Conservation (phyloP, 1,140 invertebrate species). For the Oreohelix idahoensis region DNA sequence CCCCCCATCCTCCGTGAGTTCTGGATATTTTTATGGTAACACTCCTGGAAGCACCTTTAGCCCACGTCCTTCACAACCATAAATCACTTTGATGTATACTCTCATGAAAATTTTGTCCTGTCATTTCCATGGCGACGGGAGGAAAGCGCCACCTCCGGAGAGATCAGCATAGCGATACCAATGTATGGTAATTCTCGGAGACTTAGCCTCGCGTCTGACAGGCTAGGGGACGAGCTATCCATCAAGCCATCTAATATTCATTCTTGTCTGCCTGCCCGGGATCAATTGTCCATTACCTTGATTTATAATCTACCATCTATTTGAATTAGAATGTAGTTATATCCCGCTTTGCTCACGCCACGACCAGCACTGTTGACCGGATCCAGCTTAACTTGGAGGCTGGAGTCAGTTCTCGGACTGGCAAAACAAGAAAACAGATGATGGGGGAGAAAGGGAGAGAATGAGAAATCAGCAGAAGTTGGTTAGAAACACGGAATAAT, state of each 20-base stretch:
- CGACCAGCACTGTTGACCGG: neutral
- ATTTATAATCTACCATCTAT: constrained; percentile 43
- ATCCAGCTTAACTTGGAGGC: neutral
- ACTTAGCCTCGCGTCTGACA: constrained; percentile 27
- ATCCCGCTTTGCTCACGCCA: constrained; percentile 17
- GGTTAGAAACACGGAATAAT: neutral
- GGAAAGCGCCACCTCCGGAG: constrained; percentile 20
- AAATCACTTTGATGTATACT: constrained; percentile 41
- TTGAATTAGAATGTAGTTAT: constrained; percentile 43
- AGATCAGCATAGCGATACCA: constrained; percentile 26
- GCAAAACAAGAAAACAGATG: neutral
- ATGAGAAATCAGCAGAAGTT: neutral
- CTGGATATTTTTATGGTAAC: neutral
- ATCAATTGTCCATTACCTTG: constrained; percentile 43
- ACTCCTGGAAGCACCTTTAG: neutral
- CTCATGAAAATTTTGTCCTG: constrained; percentile 38
- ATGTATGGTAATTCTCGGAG: constrained; percentile 26
- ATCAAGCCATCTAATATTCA: constrained; percentile 43
- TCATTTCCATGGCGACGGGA: constrained; percentile 40
- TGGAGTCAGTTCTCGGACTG: neutral
- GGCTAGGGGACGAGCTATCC: constrained; percentile 34
- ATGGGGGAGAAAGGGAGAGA: neutral
- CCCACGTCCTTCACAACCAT: neutral
- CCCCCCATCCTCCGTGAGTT: neutral
- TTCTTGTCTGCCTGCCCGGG: constrained; percentile 36